Evolutionary conservation across 2,113 vertebrate genomes (phyloP), one percentile per base, ranked within the genome.

Genomic region (Leptobrachium leishanense): DNA sequence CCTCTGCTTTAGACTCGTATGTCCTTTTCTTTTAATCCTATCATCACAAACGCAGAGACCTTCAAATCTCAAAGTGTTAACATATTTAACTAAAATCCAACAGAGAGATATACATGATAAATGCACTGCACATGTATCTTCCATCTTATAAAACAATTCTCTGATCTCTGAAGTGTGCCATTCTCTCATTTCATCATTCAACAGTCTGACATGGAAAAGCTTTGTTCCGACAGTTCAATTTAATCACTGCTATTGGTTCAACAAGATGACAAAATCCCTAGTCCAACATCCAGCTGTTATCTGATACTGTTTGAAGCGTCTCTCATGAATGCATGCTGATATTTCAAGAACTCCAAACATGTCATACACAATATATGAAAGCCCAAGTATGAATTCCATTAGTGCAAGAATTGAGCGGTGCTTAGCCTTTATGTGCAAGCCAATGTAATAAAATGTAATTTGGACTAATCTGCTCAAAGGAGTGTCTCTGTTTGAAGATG

Each of bases 181-280:
- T 85, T 93, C 90, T 94, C 95, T 95, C 91, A 92, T 93, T 95
- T 96, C 95, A 90, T 93, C 93, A 90, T 92, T 92, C 94, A 90
- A 90, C 90, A 89, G 93, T 89, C 90, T 93, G 91, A 93, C 95
- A 91, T 94, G 90, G 88, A 94, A 95, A 96, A 96, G 95, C 96
- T 97, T 98, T 97, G 95, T 96, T 96, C 95, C 93, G 94, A 94
- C 94, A 93, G 93, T 98, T 98, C 97, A 95, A 96, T 97, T 98
- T 96, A 98, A 98, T 95, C 95, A 96, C 94, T 91, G 90, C 93
- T 92, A 94, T 94, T 95, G 94, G 94, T 95, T 92, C 90, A 95
- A 95, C 95, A 94, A 92, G 90, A 93, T 91, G 94, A 95, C 93
- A 94, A 96, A 96, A 96, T 89, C 89, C 88, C 87, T 88, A 88